These are phyloP conservation scores for Lutjanus erythropterus DNA, from an alignment of 2,113 vertebrate genomes.

Conservation along the genomic window DNA sequence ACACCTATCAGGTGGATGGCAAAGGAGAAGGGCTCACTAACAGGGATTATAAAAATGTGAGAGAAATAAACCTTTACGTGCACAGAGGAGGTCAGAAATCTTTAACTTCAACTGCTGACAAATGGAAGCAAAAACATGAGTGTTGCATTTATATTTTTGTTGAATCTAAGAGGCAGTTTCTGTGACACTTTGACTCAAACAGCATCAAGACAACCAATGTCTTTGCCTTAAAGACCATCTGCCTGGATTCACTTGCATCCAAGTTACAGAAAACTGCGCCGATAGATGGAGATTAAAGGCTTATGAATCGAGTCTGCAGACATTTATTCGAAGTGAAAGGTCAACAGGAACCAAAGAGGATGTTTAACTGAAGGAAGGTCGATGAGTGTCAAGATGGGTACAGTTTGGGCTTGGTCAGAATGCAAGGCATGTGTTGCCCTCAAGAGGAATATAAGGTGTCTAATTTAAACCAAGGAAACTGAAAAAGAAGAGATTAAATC, in stretches of 20 bases:
- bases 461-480: not conserved
- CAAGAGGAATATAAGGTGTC: not conserved
- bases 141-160: too few species aligned
- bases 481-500: too few species aligned
- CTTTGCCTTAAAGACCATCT: not conserved
- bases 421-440: not conserved
- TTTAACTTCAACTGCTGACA: too few species aligned
- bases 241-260: constrained; percentile 5
- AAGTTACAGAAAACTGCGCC: not conserved
- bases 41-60: too few species aligned
- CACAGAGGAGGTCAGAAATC: too few species aligned
- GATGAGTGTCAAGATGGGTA: not conserved
- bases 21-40: too few species aligned
- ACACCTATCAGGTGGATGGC: too few species aligned
- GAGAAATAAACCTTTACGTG: too few species aligned
- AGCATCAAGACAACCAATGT: not conserved
- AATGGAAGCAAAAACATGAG: too few species aligned
- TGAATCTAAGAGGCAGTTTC: not conserved
- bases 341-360: not conserved
- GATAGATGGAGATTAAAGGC: not conserved
- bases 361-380: not conserved
- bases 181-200: not conserved
- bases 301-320: not conserved
- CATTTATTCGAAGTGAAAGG: constrained; percentile 20
- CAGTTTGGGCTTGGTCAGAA: not conserved